Base-by-base conservation (phyloP, 2,113 vertebrate genomes). In the Crotalus helleri region DNA sequence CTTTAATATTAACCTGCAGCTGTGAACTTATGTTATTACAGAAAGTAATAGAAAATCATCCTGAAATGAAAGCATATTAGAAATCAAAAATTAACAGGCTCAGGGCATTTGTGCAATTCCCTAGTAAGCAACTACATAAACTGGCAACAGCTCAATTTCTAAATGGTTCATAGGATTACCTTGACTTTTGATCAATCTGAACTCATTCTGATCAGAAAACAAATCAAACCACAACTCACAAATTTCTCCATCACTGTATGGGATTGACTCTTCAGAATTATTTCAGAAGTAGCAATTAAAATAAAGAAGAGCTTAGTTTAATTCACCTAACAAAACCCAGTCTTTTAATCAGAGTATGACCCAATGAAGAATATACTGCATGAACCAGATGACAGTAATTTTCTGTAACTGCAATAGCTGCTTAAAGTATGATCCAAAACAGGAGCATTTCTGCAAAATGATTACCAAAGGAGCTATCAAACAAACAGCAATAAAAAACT, bases 11-110 rank as follows among this genome's bases (percentile, higher is more conserved):
- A 94, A 96, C 94, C 69, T 0, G 0, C 86, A 96, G 96, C 94
- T 95, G 94, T 92, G 92, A 95, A 92, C 90, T 92, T 87, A 92
- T 92, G 91, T 94, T 96, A 95, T 92, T 94, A 96, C 91, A 94
- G 90, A 94, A 96, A 94, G 89, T 96, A 94, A 97, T 94, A 69
- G 92, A 94, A 96, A 97, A 96, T 95, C 94, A 94, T 92, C 90
- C 92, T 95, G 93, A 96, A 94, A 94, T 95, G 95, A 96, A 95
- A 95, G 64, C 1, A 1, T 93, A 97, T 95, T 94, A 96, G 94
- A 94, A 96, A 95, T 92, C 53, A 61, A 85, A 95, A 95, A 89
- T 91, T 95, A 95, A 95, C 88, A 91, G 49, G 64, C 81, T 95
- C 89, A 46, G 57, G 95, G 94, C 89, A 89, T 74, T 96, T 95